Percentiles rank a stretch among this genome's conserved stretches.
These are phyloP conservation scores for Keiferia lycopersicella DNA, from an alignment of 2,888 invertebrate species.

Conservation along the genomic window DNA sequence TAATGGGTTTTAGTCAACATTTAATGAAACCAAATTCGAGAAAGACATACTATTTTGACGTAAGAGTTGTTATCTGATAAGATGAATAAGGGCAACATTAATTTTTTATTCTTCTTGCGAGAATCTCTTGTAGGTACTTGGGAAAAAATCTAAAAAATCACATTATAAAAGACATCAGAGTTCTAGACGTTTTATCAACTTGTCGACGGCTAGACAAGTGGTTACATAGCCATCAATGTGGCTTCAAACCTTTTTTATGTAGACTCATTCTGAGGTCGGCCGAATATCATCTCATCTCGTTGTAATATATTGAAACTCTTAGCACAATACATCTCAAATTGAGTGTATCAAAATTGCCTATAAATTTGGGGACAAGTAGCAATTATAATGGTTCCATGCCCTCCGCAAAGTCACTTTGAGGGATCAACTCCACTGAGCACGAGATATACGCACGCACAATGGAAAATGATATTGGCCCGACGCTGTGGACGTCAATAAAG, in stretches of 20 bases:
- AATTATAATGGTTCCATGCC: constrained; percentile 5
- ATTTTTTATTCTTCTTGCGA: no score
- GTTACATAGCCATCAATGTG: neutral
- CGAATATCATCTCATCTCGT: neutral
- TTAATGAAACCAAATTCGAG: no score
- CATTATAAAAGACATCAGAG: no score
- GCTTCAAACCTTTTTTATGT: neutral
- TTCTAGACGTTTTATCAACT: no score
- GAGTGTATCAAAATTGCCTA: constrained; percentile 16
- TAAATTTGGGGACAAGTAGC: constrained; percentile 13
- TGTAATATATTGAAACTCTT: constrained; percentile 1
- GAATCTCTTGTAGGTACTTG: no score
- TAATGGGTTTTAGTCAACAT: no score
- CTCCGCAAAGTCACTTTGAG: constrained; percentile 4
- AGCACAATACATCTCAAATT: constrained; percentile 10
- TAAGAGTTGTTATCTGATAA: no score
- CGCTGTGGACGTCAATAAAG: neutral
- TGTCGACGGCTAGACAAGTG: neutral
- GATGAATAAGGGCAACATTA: no score
- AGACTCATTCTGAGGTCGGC: neutral
- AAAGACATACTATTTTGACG: no score
- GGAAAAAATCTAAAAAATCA: no score
- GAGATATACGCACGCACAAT: neutral
- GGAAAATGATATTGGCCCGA: neutral
- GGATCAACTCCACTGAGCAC: neutral